Evolutionary conservation across 2,113 vertebrate genomes (phyloP), one percentile per base, ranked within the genome.

Genomic region (Scatophagus argus): DNA sequence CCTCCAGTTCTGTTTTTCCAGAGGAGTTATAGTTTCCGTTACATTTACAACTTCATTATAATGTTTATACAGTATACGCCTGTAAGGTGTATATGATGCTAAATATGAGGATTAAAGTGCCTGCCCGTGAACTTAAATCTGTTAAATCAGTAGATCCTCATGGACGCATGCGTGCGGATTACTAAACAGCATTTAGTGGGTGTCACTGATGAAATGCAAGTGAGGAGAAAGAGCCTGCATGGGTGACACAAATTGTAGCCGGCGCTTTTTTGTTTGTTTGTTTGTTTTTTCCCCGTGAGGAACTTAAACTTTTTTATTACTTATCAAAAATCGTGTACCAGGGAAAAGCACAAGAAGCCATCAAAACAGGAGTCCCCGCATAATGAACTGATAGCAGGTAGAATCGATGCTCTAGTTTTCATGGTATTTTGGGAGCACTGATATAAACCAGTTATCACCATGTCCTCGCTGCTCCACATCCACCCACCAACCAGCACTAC

Each of bases 391-490:
- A 27, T 77, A 86, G 63, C 85, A 84, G 83, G 77, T 88, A 62
- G 71, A 71, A 77, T 82, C 73, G 70, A 47, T 77, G 23, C 70
- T 88, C 55, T 62, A 73, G 32, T 49, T 73, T 69, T 38, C 81
- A 82, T 69, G 77, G 44, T 49, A 47, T 44, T 66, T 47, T 32
- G 9, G 36, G 21, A 16, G 49, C 65, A 56, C 59, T 52, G 74
- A 63, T 38, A 64, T 77, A 80, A 86, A 72, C 54, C 25, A 59
- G 65, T 49, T 21, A 64, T 84, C 75, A 39, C 49, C 63, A 27
- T 82, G 43, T 79, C 72, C 75, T 86, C 74, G 5, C 73, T 85
- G 64, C 77, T 87, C 58, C 38, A 69, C 74, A 58, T 79, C 56
- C 52, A 14, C 77, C 76, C 74, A 72, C 73, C 67, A 83, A 68